Base-by-base conservation (phyloP, 2,113 vertebrate genomes). In the Columba livia region DNA sequence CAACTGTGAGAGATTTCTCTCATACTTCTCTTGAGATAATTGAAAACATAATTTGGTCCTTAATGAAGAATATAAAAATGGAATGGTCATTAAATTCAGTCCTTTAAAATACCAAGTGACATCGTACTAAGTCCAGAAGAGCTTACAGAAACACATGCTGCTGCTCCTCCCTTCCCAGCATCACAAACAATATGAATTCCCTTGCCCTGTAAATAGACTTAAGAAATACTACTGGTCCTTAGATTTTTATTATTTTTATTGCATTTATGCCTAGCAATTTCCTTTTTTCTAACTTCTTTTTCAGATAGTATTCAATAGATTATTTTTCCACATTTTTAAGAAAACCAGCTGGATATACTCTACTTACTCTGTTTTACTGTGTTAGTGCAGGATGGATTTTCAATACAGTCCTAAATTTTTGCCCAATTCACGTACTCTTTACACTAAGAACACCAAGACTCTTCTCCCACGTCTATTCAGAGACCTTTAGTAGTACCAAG, bases 391-490 rank as follows among this genome's bases (percentile, higher is more conserved):
- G 29, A 25, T 54, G 34, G 40, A 23, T 70, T 91, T 85, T 85
- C 34, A 79, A 4, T 23, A n/a, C 0, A 3, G 11, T 26, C 26
- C 32, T 70, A 15, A 50, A 71, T 81, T 83, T 84, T 15, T 10
- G 28, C 25, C 32, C 56, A 42, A 64, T 12, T 14, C 7, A 1
- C 1, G 2, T 67, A 26, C 5, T 48, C 20, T n/a, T 69, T 36
- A 56, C 0, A 0, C 24, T 47, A 19, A 48, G 79, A 66, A n/a
- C 8, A 31, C 24, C 9, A 36, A n/a, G 26, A 38, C 26, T 69
- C 0, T 0, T 73, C 31, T 70, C 11, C 3, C 2, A 8, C 4
- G 17, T 50, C 36, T 84, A 0, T 40, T 40, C 40, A 60, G 77
- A 81, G 29, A 38, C 38, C 38, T 38, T 38, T 38, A 38, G 38